Base-by-base conservation (phyloP, 1,140 invertebrate species). In the Nephotettix cincticeps region DNA sequence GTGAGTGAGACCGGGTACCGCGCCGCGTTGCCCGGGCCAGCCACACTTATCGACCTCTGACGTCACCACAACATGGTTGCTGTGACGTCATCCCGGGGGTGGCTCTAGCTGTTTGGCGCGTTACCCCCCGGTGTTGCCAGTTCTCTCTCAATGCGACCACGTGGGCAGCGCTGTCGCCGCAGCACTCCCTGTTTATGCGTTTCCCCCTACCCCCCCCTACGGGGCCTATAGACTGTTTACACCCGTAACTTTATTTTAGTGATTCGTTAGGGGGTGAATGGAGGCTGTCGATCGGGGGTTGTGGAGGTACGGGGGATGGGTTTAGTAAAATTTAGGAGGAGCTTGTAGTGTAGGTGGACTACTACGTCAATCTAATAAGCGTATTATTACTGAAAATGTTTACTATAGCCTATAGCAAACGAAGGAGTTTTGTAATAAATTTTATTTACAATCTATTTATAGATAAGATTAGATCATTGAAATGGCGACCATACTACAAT, bases 1-100 rank as follows among this genome's bases (percentile, higher is more conserved):
- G 76, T 75, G 72, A 66, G 47, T 51, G 47, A n/a, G 36, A 40
- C 36, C 6, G 47, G 6, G 6, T 6, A 54, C 25, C 14, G 14
- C 32, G 32, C 4, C 32, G 32, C 32, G 32, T 36, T 36, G 56
- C 56, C 56, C 56, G 56, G 56, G 56, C 56, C 25, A 21, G 56
- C 56, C 56, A 23, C 56, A 61, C 56, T 21, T 61, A 61, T 61
- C 56, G 56, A 61, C 56, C 56, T 1, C 14, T 61, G 56, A 61
- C 56, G 56, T 61, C 56, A 61, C 25, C 56, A 19, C 77, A 81
- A 81, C 78, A 81, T 82, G 81, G 80, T 78, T 77, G 72, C 75
- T 65, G 76, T 82, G 81, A 83, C 81, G 81, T 83, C 82, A 83
- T 72, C 40, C 64, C 72, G 32, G 32, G 32, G 32, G 32, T 36